phyloP scores from a whole-genome alignment of 2,797 vertebrate genomes.

The Platalea minor region DNA sequence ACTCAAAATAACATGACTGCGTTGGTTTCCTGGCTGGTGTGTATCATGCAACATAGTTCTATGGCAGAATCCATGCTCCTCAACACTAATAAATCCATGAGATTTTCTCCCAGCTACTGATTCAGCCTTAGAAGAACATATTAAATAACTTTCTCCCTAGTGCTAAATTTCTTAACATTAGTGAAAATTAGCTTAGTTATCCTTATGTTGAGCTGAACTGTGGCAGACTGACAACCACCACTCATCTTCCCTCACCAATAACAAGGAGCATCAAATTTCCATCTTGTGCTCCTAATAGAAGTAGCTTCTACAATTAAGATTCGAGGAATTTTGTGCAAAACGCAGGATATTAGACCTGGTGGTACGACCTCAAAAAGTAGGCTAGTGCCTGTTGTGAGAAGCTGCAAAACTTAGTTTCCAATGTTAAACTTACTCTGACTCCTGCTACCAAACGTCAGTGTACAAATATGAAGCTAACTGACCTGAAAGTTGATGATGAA shows the following conservation, averaged over 20 bases:
- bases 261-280: background rate
- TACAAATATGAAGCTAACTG: background rate
- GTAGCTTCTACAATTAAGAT: background rate
- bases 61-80: background rate
- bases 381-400: background rate
- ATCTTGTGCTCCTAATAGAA: background rate
- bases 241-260: background rate
- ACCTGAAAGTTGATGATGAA: background rate
- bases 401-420: background rate
- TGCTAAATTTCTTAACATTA: fast-evolving
- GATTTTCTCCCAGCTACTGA: background rate
- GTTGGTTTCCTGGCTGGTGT: background rate
- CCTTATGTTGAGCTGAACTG: fast-evolving
- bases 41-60: background rate
- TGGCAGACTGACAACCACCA: background rate
- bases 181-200: background rate
- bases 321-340: background rate
- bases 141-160: background rate
- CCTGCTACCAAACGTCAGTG: fast-evolving
- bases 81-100: background rate
- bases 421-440: background rate
- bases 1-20: background rate
- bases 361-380: background rate
- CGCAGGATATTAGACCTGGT: background rate
- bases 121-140: background rate